phyloP scores from a whole-genome alignment of 2,888 invertebrate species.

The Terebella lapidaria region DNA sequence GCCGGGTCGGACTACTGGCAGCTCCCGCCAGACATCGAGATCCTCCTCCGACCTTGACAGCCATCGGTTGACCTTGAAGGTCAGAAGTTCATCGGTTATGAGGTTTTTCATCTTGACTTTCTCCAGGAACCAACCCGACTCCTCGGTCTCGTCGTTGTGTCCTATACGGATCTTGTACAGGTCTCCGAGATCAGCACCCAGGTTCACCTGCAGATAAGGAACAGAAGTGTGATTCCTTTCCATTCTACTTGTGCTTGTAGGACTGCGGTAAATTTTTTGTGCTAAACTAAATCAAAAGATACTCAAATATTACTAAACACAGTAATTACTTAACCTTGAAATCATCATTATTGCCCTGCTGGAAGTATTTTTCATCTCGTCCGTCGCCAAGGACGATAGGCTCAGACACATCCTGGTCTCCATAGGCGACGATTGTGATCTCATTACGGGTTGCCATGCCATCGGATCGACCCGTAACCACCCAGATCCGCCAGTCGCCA shows the following conservation, averaged over 20 bases:
- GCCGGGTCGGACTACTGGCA: conserved; percentile 37
- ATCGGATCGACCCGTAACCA: conserved; percentile 27
- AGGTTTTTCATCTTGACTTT: conserved; percentile 23
- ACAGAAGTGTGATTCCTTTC: background rate
- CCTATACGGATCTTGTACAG: conserved; percentile 41
- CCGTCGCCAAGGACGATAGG: conserved; percentile 29
- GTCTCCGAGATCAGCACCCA: conserved; percentile 28
- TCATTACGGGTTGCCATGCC: conserved; percentile 25
- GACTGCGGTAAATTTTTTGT: background rate
- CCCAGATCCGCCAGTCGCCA: conserved; percentile 31
- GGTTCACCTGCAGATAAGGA: conserved; percentile 22
- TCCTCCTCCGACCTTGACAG: conserved; percentile 42
- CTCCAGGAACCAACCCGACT: conserved; percentile 38
- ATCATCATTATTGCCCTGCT: conserved; percentile 20
- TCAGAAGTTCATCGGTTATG: conserved; percentile 23
- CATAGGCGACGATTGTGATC: conserved; percentile 39
- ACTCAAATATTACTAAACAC: background rate
- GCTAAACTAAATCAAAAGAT: no score
- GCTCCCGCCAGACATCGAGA: conserved; percentile 40
- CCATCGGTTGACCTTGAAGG: conserved; percentile 38
- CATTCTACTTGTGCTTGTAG: background rate
- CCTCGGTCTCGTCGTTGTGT: conserved; percentile 27
- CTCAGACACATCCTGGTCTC: conserved; percentile 36
- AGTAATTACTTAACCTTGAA: conserved; percentile 27
- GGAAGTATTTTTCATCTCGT: conserved; percentile 19